Evolutionary conservation across 2,797 vertebrate species (phyloP).

Genomic region (Enteromius argenteus): DNA sequence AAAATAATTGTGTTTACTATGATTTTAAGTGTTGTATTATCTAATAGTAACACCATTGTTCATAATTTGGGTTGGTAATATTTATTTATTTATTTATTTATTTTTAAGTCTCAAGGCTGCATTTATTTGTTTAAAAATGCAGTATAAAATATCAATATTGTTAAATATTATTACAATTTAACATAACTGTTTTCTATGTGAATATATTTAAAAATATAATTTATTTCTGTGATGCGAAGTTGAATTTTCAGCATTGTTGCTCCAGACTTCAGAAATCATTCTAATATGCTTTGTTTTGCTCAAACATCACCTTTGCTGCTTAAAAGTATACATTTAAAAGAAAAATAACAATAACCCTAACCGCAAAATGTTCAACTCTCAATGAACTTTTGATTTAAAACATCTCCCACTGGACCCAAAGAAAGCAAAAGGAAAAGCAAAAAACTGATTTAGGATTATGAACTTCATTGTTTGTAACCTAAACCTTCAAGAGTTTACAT

Average conservation of each 20-base stretch:
- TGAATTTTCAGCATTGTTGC: not conserved
- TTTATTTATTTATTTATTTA: too few species aligned
- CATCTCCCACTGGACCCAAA: not conserved
- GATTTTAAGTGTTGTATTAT: not conserved
- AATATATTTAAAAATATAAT: not conserved
- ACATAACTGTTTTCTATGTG: not conserved
- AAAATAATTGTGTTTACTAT: not conserved
- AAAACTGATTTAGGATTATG: not conserved
- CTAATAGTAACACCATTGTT: not conserved
- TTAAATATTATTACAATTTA: not conserved
- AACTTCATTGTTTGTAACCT: slow-evolving; percentile 5
- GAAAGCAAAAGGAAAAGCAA: not conserved
- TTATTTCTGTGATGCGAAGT: not conserved
- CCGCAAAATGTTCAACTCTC: not conserved
- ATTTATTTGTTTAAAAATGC: not conserved
- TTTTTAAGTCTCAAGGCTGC: not conserved
- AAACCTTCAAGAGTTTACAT: slow-evolving; percentile 20
- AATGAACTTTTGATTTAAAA: not conserved
- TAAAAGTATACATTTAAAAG: not conserved
- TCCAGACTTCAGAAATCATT: not conserved
- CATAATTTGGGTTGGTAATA: not conserved
- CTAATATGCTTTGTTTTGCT: not conserved
- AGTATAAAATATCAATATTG: not conserved
- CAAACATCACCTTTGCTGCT: not conserved
- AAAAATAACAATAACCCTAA: not conserved